Evolutionary conservation across 2,797 vertebrate species (phyloP), one percentile per base, ranked within the genome.

Genomic region (Sternotherus odoratus): DNA sequence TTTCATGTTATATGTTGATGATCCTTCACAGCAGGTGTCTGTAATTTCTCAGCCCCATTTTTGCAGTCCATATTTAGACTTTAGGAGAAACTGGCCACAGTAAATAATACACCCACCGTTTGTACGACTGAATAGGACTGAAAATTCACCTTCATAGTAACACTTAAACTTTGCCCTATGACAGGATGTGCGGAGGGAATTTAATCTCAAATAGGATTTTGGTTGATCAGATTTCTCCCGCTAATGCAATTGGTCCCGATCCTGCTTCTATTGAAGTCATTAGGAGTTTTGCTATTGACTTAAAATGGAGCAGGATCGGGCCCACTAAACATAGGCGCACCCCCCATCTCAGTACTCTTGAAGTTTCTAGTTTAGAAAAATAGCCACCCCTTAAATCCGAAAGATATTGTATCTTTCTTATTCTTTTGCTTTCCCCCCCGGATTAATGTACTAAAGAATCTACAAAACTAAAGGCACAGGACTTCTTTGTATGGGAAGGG

Each of bases 391-490:
- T 50, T 33, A 2, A 1, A 4, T 1, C 12, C 36, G 21, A 19
- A 11, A 1, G 19, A 2, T 8, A 23, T 3, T 12, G 1, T 8
- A 28, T 21, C 24, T 74, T 3, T 8, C 12, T 28, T 2, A 33
- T 23, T 19, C 43, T 36, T n/a, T 23, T 3, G 3, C 43, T 1
- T 9, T 78, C 1, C 43, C 43, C 10, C 12, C 46, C 17, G 21
- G 56, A 36, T 8, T 66, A 74, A 46, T 46, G 69, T 28, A 15
- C n/a, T 23, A 77, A 4, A 28, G 4, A 75, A 17, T 16, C 43
- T 2, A 36, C 87, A 56, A 4, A 80, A 2, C 49, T 75, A 10
- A 6, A 11, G 79, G 57, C 33, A 12, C 15, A 2, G 30, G 46
- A 33, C n/a, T n/a, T 83, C 8, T 5, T 5, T 4, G 36, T 36